A percentile compares a stretch with the other conserved stretches of the same genome.
phyloP scores from a whole-genome alignment of 2,888 invertebrate genomes.

The Blastobasis adustella region DNA sequence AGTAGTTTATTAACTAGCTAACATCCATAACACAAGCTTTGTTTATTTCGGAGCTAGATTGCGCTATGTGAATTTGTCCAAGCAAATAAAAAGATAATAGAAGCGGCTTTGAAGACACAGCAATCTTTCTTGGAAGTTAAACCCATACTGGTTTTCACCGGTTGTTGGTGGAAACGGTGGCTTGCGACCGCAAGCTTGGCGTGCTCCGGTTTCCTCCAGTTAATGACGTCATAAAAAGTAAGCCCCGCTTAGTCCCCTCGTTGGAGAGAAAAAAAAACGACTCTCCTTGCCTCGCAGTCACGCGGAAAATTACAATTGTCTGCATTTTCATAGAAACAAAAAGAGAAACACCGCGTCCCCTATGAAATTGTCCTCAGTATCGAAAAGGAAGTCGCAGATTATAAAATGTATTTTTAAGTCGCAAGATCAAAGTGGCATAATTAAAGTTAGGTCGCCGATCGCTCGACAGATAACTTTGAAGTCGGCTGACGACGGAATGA shows the following conservation, averaged over 20 bases:
- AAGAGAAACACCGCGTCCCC: neutral
- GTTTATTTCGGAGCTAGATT: too few species aligned
- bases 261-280: conserved; percentile 45
- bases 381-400: neutral
- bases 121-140: too few species aligned
- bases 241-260: conserved; percentile 40
- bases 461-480: conserved; percentile 4
- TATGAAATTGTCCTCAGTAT: conserved; percentile 2
- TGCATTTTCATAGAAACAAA: conserved; percentile 21
- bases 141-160: too few species aligned
- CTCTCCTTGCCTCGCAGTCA: conserved; percentile 42
- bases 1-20: too few species aligned
- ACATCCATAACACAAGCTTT: too few species aligned
- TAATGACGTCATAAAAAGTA: conserved; percentile 68
- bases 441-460: conserved; percentile 7
- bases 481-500: neutral
- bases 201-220: conserved; percentile 56
- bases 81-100: too few species aligned
- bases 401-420: conserved; percentile 3
- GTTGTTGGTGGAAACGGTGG: neutral
- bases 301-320: conserved; percentile 57
- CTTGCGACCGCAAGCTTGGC: conserved; percentile 51
- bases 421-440: conserved; percentile 4
- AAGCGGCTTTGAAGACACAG: too few species aligned
- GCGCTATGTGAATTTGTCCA: too few species aligned